These are phyloP conservation scores for Ictidomys tridecemlineatus DNA, from an alignment of 2,113 vertebrate genomes.

Conservation along the genomic window DNA sequence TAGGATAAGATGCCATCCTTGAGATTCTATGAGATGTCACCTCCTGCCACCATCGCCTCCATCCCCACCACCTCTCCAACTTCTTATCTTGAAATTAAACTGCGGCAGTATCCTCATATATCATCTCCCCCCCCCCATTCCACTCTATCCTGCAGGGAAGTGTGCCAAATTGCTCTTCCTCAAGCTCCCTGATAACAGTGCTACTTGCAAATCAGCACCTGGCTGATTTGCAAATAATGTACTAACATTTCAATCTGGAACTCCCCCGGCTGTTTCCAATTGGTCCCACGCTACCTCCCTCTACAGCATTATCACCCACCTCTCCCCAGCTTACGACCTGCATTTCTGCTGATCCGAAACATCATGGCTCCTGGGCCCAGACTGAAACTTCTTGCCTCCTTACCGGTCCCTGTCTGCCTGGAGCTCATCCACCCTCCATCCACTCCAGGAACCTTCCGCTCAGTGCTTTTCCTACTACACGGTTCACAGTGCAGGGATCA, in stretches of 20 bases:
- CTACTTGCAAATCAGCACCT: background rate
- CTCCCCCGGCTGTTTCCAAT: background rate
- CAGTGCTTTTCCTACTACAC: accelerated
- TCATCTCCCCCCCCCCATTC: background rate
- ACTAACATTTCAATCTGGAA: background rate
- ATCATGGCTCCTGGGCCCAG: background rate
- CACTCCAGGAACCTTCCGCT: background rate
- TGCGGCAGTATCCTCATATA: background rate
- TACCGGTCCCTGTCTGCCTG: background rate
- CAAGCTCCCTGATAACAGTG: background rate
- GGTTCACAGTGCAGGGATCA: background rate
- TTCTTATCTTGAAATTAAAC: background rate
- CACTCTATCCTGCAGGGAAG: accelerated
- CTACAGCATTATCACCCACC: background rate
- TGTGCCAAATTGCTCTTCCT: background rate
- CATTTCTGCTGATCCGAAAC: background rate
- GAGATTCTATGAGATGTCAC: background rate
- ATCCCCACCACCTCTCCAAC: background rate
- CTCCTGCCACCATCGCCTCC: background rate
- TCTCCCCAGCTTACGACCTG: background rate
- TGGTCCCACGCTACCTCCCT: background rate
- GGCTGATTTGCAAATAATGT: background rate
- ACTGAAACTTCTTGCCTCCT: background rate
- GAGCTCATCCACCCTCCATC: accelerated
- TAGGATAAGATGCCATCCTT: background rate